phyloP scores from a whole-genome alignment of 64 coral and sea anemone genomes.

The Pachyseris speciosa region DNA sequence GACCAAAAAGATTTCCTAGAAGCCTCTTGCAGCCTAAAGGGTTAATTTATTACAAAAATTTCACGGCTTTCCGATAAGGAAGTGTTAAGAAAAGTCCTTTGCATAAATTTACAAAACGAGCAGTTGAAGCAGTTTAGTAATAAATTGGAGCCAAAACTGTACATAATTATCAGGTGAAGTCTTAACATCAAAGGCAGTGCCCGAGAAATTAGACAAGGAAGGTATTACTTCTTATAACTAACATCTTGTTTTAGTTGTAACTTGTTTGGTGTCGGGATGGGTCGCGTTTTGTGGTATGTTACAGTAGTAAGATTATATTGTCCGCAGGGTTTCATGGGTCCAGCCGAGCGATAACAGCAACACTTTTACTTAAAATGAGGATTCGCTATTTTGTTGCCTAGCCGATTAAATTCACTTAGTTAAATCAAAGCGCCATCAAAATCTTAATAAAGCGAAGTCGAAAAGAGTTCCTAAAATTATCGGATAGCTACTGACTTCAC shows the following conservation, averaged over 20 bases:
- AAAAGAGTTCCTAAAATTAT: neutral
- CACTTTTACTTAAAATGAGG: neutral
- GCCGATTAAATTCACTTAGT: constrained; percentile 18
- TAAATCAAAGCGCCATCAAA: neutral
- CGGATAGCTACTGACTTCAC: neutral
- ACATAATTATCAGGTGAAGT: constrained; percentile 7
- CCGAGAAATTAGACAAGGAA: neutral
- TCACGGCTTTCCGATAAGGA: constrained; percentile 44
- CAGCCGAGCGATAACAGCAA: neutral
- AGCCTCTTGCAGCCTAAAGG: neutral
- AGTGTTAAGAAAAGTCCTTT: constrained; percentile 12
- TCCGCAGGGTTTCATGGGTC: neutral
- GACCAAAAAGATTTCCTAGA: neutral
- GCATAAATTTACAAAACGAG: constrained; percentile 47
- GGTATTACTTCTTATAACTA: constrained; percentile 8
- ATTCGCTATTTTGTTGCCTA: neutral
- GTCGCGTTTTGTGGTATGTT: neutral
- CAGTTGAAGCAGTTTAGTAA: neutral
- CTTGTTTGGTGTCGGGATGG: neutral
- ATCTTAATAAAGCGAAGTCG: neutral
- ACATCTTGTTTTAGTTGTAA: neutral
- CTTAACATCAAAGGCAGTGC: neutral
- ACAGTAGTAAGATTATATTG: neutral
- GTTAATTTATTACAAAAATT: constrained; percentile 27
- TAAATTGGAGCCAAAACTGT: constrained; percentile 25